phyloP scores from a whole-genome alignment of 1,140 invertebrate genomes.

The Homalodisca vitripennis region DNA sequence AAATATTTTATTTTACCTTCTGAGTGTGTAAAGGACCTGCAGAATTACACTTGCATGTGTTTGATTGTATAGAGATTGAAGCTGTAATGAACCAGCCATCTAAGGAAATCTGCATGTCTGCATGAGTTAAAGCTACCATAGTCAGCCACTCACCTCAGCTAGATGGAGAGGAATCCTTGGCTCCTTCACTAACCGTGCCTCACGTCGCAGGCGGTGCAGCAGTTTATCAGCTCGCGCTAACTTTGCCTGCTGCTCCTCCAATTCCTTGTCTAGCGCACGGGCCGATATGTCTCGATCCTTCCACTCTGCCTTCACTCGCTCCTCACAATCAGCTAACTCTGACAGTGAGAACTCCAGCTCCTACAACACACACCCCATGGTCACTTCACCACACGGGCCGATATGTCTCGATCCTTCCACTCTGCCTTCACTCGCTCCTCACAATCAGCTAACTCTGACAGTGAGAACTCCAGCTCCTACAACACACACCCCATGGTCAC shows the following conservation, averaged over 20 bases:
- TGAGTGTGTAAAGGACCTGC: too few relatives aligned
- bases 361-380: constrained; percentile 1
- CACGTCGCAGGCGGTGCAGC: constrained; percentile 33
- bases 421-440: constrained; percentile 33
- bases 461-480: constrained; percentile 26
- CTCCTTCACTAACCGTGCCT: constrained; percentile 30
- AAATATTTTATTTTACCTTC: too few relatives aligned
- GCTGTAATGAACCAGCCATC: too few relatives aligned
- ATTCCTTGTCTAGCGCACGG: constrained; percentile 35
- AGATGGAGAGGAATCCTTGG: constrained; percentile 24
- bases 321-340: constrained; percentile 27
- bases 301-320: constrained; percentile 36
- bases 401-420: constrained; percentile 38
- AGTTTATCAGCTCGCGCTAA: constrained; percentile 38
- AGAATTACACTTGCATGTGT: too few relatives aligned
- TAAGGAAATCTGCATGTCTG: too few relatives aligned
- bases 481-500: neutral
- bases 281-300: constrained; percentile 37
- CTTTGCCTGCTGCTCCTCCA: constrained; percentile 39
- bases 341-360: constrained; percentile 27
- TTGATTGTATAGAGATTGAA: too few relatives aligned
- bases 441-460: constrained; percentile 24
- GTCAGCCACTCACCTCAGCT: too few relatives aligned
- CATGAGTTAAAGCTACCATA: too few relatives aligned
- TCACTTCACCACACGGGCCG: constrained; percentile 16